Evolutionary conservation across 2,113 vertebrate genomes (phyloP).

Genomic region (Mormyrus iriodes): DNA sequence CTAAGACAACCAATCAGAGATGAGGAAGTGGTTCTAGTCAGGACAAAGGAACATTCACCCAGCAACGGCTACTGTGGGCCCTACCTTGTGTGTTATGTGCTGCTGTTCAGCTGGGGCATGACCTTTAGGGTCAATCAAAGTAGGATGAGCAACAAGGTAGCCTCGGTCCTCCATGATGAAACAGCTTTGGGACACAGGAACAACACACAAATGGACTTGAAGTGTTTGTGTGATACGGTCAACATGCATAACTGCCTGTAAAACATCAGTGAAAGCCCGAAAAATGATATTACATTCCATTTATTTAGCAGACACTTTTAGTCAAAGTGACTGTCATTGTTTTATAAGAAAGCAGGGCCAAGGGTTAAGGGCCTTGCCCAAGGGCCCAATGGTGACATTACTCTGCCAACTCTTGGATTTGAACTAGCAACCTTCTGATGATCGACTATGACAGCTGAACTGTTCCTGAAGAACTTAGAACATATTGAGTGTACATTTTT

Average conservation of each 20-base stretch:
- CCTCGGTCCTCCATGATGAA: slow-evolving; percentile 99
- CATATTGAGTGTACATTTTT: neutral
- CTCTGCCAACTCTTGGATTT: neutral
- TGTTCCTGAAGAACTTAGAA: neutral
- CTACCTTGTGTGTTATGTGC: slow-evolving; percentile 97
- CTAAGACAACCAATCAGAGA: neutral
- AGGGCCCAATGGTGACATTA: neutral
- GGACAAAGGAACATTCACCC: neutral
- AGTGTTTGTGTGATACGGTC: neutral
- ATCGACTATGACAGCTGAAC: neutral
- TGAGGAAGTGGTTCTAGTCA: neutral
- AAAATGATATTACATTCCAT: neutral
- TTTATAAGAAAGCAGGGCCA: neutral
- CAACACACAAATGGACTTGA: neutral
- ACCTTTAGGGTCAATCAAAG: slow-evolving; percentile 97
- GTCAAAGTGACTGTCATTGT: neutral
- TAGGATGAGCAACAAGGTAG: slow-evolving; percentile 93
- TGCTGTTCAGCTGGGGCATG: slow-evolving; percentile 95
- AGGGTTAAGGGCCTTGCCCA: neutral
- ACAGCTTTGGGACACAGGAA: slow-evolving; percentile 62
- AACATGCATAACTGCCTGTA: neutral
- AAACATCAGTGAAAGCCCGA: neutral
- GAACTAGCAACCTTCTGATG: neutral
- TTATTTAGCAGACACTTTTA: neutral
- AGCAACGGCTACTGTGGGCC: neutral